Conservation (phyloP, 2,797 vertebrate species). For the Synanceia verrucosa region DNA sequence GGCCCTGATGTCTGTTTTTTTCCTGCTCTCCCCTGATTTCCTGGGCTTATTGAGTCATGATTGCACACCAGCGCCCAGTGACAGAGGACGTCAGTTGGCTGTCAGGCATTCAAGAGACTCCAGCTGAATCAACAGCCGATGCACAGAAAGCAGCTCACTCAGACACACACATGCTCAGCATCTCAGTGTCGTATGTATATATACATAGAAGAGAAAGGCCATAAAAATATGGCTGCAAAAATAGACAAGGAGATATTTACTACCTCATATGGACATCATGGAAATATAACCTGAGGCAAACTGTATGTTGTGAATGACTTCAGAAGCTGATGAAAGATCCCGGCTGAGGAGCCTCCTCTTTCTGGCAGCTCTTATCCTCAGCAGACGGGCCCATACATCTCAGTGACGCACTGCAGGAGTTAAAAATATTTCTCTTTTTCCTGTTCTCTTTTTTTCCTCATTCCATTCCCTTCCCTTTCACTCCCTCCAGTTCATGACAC, state of each 20-base stretch:
- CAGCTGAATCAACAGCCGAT: conserved; percentile 83
- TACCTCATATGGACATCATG: conserved; percentile 25
- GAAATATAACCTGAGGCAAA: conserved; percentile 25
- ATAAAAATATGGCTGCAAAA: conserved; percentile 29
- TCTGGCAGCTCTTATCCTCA: conserved; percentile 34
- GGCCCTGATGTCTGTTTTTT: conserved; percentile 43
- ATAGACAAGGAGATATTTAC: conserved; percentile 47
- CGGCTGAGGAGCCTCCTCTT: conserved; percentile 16
- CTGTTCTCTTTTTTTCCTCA: conserved; percentile 42
- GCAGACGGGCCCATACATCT: conserved; percentile 55
- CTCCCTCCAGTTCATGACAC: conserved; percentile 71
- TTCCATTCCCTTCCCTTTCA: conserved; percentile 60
- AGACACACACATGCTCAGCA: conserved; percentile 17
- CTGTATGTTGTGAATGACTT: conserved; percentile 40
- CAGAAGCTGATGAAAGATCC: conserved; percentile 31
- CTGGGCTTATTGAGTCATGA: conserved; percentile 81
- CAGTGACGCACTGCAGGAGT: conserved; percentile 65
- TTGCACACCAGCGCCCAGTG: conserved; percentile 67
- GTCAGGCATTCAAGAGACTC: conserved; percentile 70
- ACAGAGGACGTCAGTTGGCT: conserved; percentile 79
- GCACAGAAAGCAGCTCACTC: conserved; percentile 30
- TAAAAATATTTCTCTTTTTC: conserved; percentile 74
- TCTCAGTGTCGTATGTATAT: conserved; percentile 26
- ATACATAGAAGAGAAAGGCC: conserved; percentile 6
- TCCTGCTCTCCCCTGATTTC: conserved; percentile 62